These are phyloP conservation scores for Sylvia borin DNA, from an alignment of 2,797 vertebrate species.

Conservation along the genomic window DNA sequence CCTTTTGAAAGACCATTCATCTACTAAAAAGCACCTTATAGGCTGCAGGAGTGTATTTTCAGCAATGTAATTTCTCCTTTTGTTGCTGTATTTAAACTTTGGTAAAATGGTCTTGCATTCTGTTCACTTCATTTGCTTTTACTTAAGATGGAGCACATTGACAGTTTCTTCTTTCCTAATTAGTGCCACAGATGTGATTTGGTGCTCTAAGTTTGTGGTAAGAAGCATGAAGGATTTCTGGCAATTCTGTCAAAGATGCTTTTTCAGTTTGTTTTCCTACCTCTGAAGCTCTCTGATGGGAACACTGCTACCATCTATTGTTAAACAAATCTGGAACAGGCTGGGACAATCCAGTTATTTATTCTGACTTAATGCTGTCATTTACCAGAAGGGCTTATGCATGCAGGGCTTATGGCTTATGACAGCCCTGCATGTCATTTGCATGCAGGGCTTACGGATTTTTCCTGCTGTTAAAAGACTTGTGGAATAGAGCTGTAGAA, in stretches of 20 bases:
- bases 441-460: background rate
- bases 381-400: background rate
- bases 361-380: background rate
- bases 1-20: background rate
- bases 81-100: background rate
- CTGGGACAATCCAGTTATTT: constrained; percentile 1
- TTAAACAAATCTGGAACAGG: constrained; percentile 6
- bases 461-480: background rate
- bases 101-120: background rate
- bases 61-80: background rate
- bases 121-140: background rate
- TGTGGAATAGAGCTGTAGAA: background rate
- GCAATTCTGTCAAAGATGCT: background rate
- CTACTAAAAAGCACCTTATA: background rate
- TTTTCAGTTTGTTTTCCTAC: background rate
- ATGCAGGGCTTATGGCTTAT: background rate
- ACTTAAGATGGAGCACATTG: background rate
- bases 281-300: background rate
- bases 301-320: background rate
- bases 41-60: background rate
- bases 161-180: background rate
- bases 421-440: background rate
- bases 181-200: background rate
- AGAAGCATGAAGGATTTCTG: background rate
- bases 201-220: background rate